Conservation (phyloP, 2,797 vertebrate species). For the Pterois miles region DNA sequence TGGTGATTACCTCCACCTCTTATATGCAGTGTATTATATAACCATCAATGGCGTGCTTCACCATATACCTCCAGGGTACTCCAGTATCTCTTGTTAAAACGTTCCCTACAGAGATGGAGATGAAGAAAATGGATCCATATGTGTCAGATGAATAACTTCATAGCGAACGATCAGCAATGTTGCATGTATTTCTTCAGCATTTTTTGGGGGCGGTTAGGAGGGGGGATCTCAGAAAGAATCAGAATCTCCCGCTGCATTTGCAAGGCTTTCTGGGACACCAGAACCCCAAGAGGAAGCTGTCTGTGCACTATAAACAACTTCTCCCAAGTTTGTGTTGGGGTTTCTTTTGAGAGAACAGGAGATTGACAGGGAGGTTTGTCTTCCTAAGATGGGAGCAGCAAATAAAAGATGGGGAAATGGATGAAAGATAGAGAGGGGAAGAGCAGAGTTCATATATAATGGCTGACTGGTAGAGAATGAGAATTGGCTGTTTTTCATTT, state of each 20-base stretch:
- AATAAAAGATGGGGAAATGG: constrained; percentile 53
- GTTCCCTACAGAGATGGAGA: constrained; percentile 10
- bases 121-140: constrained; percentile 8
- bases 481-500: constrained; percentile 73
- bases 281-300: constrained; percentile 63
- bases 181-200: constrained; percentile 28
- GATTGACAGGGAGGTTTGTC: constrained; percentile 54
- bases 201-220: neutral
- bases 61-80: constrained; percentile 11
- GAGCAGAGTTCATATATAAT: constrained; percentile 59
- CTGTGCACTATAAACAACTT: constrained; percentile 67
- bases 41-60: neutral
- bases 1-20: too few relatives aligned
- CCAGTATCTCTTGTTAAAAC: constrained; percentile 12
- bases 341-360: constrained; percentile 49
- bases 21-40: too few relatives aligned
- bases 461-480: constrained; percentile 63
- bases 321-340: constrained; percentile 43
- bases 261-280: constrained; percentile 69
- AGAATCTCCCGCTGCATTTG: constrained; percentile 60
- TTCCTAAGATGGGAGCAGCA: constrained; percentile 47
- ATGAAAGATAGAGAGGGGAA: constrained; percentile 30
- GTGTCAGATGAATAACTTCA: constrained; percentile 37
- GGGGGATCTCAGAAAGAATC: constrained; percentile 32
- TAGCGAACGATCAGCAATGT: constrained; percentile 24